A percentile compares a stretch with the other conserved stretches of the same genome.
phyloP scores from a whole-genome alignment of 1,140 invertebrate species.

The Stegodyphus dumicola region DNA sequence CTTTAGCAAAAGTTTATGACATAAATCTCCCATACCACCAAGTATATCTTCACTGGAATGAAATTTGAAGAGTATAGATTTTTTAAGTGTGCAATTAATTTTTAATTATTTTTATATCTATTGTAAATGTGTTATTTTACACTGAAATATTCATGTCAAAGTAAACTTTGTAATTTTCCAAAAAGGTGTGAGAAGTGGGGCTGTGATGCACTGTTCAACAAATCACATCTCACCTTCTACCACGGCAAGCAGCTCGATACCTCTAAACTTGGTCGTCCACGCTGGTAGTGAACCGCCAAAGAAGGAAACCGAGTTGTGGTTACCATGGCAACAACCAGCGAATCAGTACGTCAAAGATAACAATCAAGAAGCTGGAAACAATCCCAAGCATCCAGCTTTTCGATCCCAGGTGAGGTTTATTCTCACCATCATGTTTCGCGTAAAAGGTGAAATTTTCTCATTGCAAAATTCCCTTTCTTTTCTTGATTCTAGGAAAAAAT shows the following conservation, averaged over 20 bases:
- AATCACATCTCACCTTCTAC: not conserved
- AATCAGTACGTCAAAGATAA: slow-evolving; percentile 1
- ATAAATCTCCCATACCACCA: too few species aligned
- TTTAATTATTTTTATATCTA: too few species aligned
- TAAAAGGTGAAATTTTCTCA: not conserved
- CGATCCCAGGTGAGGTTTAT: not conserved
- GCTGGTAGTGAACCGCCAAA: not conserved
- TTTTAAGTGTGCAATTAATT: too few species aligned
- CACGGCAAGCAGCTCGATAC: not conserved
- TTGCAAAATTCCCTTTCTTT: too few species aligned
- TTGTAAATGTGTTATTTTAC: too few species aligned
- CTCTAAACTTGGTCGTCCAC: not conserved
- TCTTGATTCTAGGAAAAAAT: too few species aligned
- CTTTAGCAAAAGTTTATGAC: too few species aligned
- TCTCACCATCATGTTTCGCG: not conserved
- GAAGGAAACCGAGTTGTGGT: slow-evolving; percentile 12
- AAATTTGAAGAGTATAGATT: too few species aligned
- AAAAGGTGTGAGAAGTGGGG: not conserved
- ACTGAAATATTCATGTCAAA: too few species aligned
- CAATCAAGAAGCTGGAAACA: not conserved
- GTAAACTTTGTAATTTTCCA: not conserved
- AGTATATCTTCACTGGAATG: too few species aligned
- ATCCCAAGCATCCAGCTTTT: not conserved
- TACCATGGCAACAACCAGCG: slow-evolving; percentile 5
- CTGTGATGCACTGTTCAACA: not conserved